phyloP scores from a whole-genome alignment of 2,888 invertebrate species.

The Chromoteleia sp. region DNA sequence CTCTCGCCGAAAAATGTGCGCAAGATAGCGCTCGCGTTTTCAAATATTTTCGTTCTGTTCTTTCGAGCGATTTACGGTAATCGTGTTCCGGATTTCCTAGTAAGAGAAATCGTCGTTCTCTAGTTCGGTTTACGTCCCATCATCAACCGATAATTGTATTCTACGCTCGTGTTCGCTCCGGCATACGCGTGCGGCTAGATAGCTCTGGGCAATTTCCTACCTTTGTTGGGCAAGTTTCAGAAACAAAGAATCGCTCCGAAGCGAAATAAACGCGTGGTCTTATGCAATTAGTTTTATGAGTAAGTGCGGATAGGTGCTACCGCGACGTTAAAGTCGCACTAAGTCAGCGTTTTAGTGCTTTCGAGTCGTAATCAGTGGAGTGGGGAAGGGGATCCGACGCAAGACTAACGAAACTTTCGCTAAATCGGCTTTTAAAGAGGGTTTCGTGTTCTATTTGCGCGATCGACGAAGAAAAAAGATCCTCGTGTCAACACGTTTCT shows the following conservation, averaged over 20 bases:
- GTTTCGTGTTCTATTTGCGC: constrained; percentile 64
- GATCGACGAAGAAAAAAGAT: constrained; percentile 51
- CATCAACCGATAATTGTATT: constrained; percentile 74
- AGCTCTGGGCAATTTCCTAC: constrained; percentile 75
- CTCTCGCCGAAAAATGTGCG: constrained; percentile 32
- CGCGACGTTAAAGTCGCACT: constrained; percentile 78
- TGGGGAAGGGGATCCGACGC: constrained; percentile 74
- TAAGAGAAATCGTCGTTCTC: constrained; percentile 70
- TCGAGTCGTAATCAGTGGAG: constrained; percentile 54
- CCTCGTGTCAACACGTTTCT: constrained; percentile 59
- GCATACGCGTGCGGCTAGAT: constrained; percentile 64
- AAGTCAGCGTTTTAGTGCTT: constrained; percentile 78
- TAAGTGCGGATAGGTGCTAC: constrained; percentile 75
- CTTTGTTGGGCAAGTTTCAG: constrained; percentile 76
- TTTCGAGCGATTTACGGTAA: constrained; percentile 62
- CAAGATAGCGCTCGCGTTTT: constrained; percentile 20
- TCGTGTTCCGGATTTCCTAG: constrained; percentile 66
- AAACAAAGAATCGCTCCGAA: constrained; percentile 70
- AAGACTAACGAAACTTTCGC: constrained; percentile 80
- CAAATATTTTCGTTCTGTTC: constrained; percentile 51
- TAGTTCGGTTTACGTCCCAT: constrained; percentile 72
- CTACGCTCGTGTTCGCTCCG: constrained; percentile 67
- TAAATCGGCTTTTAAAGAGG: constrained; percentile 62
- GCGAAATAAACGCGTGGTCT: constrained; percentile 79
- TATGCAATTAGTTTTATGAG: constrained; percentile 83